Conservation (phyloP, 53 echinoderm and acorn worm genomes). For the Astropecten irregularis region DNA sequence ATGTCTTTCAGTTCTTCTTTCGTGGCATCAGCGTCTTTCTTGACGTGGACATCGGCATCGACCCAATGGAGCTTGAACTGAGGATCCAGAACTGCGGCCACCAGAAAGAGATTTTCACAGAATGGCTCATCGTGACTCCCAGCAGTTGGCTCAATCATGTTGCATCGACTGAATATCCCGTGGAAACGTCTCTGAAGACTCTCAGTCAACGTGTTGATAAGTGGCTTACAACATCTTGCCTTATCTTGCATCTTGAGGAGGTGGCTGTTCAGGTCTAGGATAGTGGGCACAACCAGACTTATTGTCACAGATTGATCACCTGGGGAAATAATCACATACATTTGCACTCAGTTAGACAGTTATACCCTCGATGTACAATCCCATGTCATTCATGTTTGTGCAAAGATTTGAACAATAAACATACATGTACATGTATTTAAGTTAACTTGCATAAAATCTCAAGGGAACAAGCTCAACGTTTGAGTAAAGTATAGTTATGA, state of each 20-base stretch:
- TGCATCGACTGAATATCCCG: conserved; percentile 33
- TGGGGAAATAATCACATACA: too few relatives aligned
- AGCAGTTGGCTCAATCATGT: neutral
- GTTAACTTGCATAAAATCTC: too few relatives aligned
- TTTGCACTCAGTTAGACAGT: too few relatives aligned
- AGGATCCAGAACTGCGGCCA: conserved; percentile 45
- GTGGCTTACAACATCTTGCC: neutral
- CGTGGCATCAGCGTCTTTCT: neutral
- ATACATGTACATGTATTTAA: too few relatives aligned
- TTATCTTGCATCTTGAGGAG: neutral
- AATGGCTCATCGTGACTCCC: conserved; percentile 30
- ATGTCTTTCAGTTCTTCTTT: too few relatives aligned
- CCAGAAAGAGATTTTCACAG: conserved; percentile 34
- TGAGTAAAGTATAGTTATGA: too few relatives aligned
- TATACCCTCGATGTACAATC: too few relatives aligned
- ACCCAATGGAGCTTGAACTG: conserved; percentile 53
- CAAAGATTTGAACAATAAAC: too few relatives aligned
- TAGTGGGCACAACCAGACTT: conserved; percentile 18
- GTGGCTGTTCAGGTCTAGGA: conserved; percentile 23
- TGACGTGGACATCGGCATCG: conserved; percentile 27
- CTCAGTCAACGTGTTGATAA: neutral
- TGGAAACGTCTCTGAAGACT: conserved; percentile 26
- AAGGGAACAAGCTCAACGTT: too few relatives aligned
- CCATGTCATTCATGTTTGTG: too few relatives aligned
- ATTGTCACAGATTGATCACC: conserved; percentile 34